These are phyloP conservation scores for Zaprionus gabonicus DNA, from an alignment of 1,140 invertebrate genomes.

Conservation along the genomic window DNA sequence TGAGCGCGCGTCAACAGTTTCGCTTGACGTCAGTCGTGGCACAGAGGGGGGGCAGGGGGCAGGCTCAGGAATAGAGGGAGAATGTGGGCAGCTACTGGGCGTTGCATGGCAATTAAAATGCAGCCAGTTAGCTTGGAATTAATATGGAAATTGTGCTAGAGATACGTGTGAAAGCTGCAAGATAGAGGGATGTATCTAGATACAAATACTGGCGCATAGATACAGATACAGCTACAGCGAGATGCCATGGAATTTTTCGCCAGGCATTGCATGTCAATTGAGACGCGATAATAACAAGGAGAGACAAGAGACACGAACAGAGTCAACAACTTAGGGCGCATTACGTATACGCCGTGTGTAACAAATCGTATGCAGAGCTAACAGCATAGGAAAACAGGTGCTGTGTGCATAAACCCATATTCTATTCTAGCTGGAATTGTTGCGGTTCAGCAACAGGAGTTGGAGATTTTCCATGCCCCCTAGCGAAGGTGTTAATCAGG, in stretches of 20 bases:
- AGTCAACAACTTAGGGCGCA: conserved; percentile 23
- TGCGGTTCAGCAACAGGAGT: neutral
- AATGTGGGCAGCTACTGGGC: conserved; percentile 18
- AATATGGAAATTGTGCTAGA: conserved; percentile 29
- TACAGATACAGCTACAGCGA: conserved; percentile 3
- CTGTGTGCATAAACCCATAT: conserved; percentile 2
- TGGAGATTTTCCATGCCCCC: conserved; percentile 29
- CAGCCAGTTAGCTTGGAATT: conserved; percentile 37
- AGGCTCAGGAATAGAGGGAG: neutral
- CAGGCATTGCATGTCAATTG: conserved; percentile 34
- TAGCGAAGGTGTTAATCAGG: conserved; percentile 14
- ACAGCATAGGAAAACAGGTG: conserved; percentile 20
- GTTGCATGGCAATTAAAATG: conserved; percentile 58
- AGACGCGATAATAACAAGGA: conserved; percentile 33
- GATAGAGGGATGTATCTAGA: neutral
- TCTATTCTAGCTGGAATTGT: neutral
- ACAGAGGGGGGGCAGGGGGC: neutral
- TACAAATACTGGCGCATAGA: neutral
- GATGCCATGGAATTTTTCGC: conserved; percentile 33
- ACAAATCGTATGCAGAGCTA: conserved; percentile 36
- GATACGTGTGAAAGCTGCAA: neutral
- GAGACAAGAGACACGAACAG: conserved; percentile 28
- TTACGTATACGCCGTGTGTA: conserved; percentile 74
- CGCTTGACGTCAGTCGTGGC: conserved; percentile 60
- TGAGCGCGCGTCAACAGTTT: conserved; percentile 18